These are phyloP conservation scores for Cistogaster globosa DNA, from an alignment of 2,888 invertebrate genomes.

Conservation along the genomic window DNA sequence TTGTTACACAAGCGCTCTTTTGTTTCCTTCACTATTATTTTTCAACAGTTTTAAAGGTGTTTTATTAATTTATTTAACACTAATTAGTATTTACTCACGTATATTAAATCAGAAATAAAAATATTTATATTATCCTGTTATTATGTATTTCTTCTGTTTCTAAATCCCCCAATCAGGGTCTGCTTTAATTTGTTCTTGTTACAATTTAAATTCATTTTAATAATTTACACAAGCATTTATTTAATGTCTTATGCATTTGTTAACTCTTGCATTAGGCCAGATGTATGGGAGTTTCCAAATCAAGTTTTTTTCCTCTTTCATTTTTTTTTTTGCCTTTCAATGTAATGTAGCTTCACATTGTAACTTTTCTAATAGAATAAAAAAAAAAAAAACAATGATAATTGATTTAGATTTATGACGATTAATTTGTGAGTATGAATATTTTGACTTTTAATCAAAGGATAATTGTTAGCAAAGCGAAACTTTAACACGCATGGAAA, in stretches of 20 bases:
- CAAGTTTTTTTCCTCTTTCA: slow-evolving; percentile 26
- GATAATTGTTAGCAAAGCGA: slow-evolving; percentile 7
- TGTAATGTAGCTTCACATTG: slow-evolving; percentile 31
- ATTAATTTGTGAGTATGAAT: slow-evolving; percentile 15
- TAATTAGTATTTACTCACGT: slow-evolving; percentile 37
- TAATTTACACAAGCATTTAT: slow-evolving; percentile 2
- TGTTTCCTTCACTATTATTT: slow-evolving; percentile 22
- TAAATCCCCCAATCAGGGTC: slow-evolving; percentile 12
- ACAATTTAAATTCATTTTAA: slow-evolving; percentile 43
- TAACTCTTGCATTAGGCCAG: slow-evolving; percentile 48
- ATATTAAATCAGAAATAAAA: neutral
- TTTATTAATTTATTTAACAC: slow-evolving; percentile 56
- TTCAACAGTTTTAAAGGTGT: slow-evolving; percentile 23
- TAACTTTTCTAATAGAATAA: neutral
- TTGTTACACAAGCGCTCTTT: slow-evolving; percentile 7
- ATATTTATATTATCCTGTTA: slow-evolving; percentile 31
- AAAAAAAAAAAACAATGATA: neutral
- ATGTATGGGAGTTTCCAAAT: slow-evolving; percentile 39
- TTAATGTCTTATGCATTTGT: neutral
- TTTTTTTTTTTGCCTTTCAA: neutral
- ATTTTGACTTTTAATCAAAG: slow-evolving; percentile 20
- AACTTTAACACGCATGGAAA: slow-evolving; percentile 6
- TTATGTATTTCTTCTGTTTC: neutral
- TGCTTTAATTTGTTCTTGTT: slow-evolving; percentile 46
- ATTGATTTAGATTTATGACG: slow-evolving; percentile 33